phyloP scores from a whole-genome alignment of 1,140 invertebrate species.

The Caerostris darwini region DNA sequence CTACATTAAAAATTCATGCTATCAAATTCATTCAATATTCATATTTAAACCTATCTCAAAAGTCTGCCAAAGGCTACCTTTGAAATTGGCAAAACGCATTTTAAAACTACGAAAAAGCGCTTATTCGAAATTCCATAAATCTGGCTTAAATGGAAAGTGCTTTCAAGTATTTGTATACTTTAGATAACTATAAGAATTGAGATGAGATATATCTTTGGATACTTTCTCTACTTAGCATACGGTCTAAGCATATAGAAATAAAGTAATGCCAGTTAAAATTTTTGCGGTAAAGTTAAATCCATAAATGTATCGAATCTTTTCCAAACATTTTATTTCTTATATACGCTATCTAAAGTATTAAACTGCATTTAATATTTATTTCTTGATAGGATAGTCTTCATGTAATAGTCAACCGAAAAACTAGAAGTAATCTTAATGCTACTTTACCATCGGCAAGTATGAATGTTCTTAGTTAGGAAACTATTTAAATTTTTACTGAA shows the following conservation, averaged over 20 bases:
- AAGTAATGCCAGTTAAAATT: not conserved
- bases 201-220: not conserved
- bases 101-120: not conserved
- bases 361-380: not conserved
- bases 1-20: slow-evolving; percentile 12
- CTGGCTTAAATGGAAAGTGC: not conserved
- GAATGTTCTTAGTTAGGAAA: too few species aligned
- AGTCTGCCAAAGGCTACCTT: slow-evolving; percentile 20
- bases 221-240: not conserved
- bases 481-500: too few species aligned
- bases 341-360: not conserved
- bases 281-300: not conserved
- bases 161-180: slow-evolving; percentile 27
- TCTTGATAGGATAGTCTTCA: too few species aligned
- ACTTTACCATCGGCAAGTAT: too few species aligned
- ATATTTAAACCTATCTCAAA: slow-evolving; percentile 34
- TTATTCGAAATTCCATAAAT: slow-evolving; percentile 6
- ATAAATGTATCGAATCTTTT: not conserved
- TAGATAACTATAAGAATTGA: not conserved
- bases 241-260: not conserved
- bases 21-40: slow-evolving; percentile 29
- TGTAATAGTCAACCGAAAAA: too few species aligned
- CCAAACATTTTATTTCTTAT: not conserved
- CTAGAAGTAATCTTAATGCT: too few species aligned
- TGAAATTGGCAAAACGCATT: not conserved